phyloP scores from a whole-genome alignment of 2,797 vertebrate species.

The Molothrus ater region DNA sequence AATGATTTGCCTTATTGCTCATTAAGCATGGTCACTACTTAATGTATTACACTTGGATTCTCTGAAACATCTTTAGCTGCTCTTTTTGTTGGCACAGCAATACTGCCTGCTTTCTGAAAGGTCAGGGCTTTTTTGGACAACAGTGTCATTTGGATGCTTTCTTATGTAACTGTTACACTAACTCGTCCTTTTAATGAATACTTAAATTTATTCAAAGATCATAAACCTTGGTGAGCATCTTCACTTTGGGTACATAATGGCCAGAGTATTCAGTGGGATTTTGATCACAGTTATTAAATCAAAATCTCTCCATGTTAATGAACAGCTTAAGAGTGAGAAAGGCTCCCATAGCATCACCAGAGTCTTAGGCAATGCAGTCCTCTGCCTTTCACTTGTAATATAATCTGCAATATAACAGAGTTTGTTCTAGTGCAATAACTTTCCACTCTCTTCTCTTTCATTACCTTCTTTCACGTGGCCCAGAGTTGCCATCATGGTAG shows the following conservation, averaged over 20 bases:
- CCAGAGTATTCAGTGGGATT: constrained; percentile 33
- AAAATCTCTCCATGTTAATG: constrained; percentile 44
- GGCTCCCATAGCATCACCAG: neutral
- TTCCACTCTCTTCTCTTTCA: constrained; percentile 45
- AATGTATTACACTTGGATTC: constrained; percentile 1
- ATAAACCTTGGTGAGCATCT: constrained; percentile 60
- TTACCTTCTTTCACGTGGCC: constrained; percentile 27
- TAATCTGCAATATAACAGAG: constrained; percentile 52
- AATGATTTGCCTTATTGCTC: constrained; percentile 13
- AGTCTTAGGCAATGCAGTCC: neutral
- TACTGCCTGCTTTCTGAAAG: constrained; percentile 36
- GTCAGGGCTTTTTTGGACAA: constrained; percentile 57
- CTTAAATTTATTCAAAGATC: constrained; percentile 61
- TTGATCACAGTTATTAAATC: constrained; percentile 67
- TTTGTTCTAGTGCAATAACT: constrained; percentile 66
- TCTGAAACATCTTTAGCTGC: constrained; percentile 9
- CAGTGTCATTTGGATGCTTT: constrained; percentile 51
- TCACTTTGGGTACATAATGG: constrained; percentile 53
- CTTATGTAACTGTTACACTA: constrained; percentile 42
- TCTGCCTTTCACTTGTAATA: constrained; percentile 60
- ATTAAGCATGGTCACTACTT: constrained; percentile 33
- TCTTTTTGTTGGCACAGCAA: constrained; percentile 53
- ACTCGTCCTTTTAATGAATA: constrained; percentile 45
- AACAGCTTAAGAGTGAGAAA: constrained; percentile 13
- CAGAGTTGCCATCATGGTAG: neutral